A percentile compares a stretch with the other conserved stretches of the same genome.
These are phyloP conservation scores for Podiceps cristatus DNA, from an alignment of 2,113 vertebrate genomes.

Conservation along the genomic window DNA sequence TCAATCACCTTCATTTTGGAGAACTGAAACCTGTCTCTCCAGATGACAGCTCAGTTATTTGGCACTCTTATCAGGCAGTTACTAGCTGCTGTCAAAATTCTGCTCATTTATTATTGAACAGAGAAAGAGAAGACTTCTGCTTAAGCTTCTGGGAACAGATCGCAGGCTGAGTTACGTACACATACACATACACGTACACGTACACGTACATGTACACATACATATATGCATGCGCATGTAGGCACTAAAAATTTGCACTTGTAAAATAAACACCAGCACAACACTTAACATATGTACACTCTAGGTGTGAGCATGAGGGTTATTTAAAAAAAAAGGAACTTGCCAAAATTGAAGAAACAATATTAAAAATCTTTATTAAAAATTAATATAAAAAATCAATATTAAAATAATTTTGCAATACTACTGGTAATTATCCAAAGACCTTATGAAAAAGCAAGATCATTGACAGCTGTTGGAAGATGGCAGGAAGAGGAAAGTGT, in stretches of 20 bases:
- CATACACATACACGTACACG: neutral
- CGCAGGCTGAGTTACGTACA: neutral
- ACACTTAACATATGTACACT: neutral
- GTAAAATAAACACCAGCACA: neutral
- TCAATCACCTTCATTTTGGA: neutral
- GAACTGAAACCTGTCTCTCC: neutral
- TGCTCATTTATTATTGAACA: neutral
- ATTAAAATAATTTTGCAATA: neutral
- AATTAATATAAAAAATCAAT: no score
- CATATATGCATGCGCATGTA: accelerated
- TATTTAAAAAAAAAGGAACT: neutral
- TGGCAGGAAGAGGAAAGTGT: neutral
- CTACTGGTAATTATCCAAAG: neutral
- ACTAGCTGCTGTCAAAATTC: neutral
- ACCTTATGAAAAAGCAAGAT: neutral
- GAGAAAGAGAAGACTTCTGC: neutral
- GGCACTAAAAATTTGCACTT: neutral
- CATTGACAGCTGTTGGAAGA: neutral
- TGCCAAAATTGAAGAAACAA: neutral
- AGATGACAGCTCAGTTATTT: neutral
- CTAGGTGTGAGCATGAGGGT: accelerated
- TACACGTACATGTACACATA: neutral
- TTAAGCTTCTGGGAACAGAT: neutral
- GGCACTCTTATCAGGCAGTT: neutral
- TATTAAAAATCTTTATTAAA: neutral